phyloP scores from a whole-genome alignment of 2,888 invertebrate genomes.

The Taphrorychus bicolor region DNA sequence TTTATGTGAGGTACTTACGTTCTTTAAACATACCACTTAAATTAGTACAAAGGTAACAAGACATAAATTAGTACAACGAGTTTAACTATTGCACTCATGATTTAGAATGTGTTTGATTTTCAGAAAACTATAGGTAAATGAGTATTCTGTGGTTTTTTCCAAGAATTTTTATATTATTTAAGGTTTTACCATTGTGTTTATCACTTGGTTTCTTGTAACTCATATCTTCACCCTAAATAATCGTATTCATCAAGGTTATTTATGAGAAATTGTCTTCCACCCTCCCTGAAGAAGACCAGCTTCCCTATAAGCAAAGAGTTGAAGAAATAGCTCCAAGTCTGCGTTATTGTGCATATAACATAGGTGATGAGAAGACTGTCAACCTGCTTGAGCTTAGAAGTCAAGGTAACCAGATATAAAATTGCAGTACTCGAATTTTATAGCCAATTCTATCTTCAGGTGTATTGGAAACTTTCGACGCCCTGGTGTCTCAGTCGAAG shows the following conservation, averaged over 20 bases:
- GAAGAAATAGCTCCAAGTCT: conserved; percentile 91
- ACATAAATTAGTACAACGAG: too few species aligned
- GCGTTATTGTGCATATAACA: conserved; percentile 97
- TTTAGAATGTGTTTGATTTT: too few species aligned
- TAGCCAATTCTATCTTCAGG: conserved; percentile 13
- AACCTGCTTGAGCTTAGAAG: conserved; percentile 89
- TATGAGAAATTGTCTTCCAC: conserved; percentile 91
- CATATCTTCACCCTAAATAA: too few species aligned
- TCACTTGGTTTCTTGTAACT: too few species aligned
- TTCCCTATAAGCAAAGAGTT: conserved; percentile 79
- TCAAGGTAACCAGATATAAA: conserved; percentile 63
- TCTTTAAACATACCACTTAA: too few species aligned
- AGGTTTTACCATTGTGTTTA: too few species aligned
- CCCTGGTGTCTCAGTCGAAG: conserved; percentile 83
- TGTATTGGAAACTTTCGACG: conserved; percentile 79
- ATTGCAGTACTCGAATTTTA: not conserved
- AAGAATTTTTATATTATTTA: too few species aligned
- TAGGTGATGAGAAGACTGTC: conserved; percentile 89
- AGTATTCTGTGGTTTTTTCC: too few species aligned
- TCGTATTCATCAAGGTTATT: conserved; percentile 70
- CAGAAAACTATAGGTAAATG: too few species aligned
- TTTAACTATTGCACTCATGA: too few species aligned
- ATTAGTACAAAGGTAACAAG: too few species aligned
- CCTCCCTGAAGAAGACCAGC: conserved; percentile 82
- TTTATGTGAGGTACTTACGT: too few species aligned